These are phyloP conservation scores for Megaustenia siamemsis DNA, from an alignment of 2,888 invertebrate species.

Conservation along the genomic window DNA sequence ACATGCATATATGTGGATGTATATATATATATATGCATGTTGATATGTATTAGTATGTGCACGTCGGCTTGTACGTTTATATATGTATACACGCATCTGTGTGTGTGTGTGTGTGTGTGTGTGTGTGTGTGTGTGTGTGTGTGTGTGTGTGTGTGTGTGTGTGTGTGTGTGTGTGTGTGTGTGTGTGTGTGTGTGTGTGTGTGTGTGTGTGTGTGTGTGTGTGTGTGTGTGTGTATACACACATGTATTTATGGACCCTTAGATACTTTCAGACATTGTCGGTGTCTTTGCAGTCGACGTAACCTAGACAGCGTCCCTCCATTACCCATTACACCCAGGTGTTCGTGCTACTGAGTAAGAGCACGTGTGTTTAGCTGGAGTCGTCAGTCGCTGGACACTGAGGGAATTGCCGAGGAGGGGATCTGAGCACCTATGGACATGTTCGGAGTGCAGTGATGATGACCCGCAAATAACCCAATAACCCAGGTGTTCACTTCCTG, in stretches of 20 bases:
- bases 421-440: too few relatives aligned
- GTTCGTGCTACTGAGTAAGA: not conserved
- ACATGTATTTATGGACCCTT: not conserved
- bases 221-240: not conserved
- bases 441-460: too few relatives aligned
- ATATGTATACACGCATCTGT: conserved; percentile 36
- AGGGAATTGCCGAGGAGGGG: too few relatives aligned
- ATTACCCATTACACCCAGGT: not conserved
- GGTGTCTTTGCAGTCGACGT: too few relatives aligned
- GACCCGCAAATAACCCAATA: too few relatives aligned
- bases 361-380: too few relatives aligned
- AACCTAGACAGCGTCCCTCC: too few relatives aligned
- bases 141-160: not conserved
- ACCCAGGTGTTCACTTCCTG: too few relatives aligned
- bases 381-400: too few relatives aligned
- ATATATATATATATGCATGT: conserved; percentile 44
- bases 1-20: conserved; percentile 38
- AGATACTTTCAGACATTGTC: too few relatives aligned
- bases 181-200: conserved; percentile 19
- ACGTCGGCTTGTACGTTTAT: conserved; percentile 12
- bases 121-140: conserved; percentile 46
- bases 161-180: not conserved
- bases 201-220: not conserved
- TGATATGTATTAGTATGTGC: conserved; percentile 36
- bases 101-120: conserved; percentile 53